These are phyloP conservation scores for Furnarius figulus DNA, from an alignment of 2,113 vertebrate genomes.

Conservation along the genomic window DNA sequence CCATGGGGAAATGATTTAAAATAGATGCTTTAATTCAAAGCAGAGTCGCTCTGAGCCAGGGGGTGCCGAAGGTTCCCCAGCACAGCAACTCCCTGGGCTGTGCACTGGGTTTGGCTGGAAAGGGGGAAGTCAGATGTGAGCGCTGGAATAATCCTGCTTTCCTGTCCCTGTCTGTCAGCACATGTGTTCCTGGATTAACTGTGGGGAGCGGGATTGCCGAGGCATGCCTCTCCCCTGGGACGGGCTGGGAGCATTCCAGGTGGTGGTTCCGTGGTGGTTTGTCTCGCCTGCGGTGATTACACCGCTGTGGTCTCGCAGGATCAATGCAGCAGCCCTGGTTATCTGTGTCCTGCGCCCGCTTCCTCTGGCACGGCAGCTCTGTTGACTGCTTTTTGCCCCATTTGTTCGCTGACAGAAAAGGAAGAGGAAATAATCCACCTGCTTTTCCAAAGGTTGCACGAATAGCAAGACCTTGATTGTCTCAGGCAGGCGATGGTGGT, in stretches of 20 bases:
- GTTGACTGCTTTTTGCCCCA: not conserved
- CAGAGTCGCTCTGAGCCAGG: not conserved
- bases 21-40: constrained; percentile 48
- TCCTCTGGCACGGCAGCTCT: not conserved
- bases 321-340: not conserved
- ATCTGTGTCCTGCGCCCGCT: not conserved
- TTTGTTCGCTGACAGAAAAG: not conserved
- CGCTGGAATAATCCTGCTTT: not conserved
- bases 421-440: constrained; percentile 17
- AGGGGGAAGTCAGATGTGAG: not conserved
- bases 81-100: not conserved
- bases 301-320: not conserved
- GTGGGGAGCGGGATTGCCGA: not conserved
- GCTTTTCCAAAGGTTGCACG: not conserved
- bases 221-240: not conserved
- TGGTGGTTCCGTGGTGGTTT: not conserved
- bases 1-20: not conserved
- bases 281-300: not conserved
- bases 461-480: not conserved
- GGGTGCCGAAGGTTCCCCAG: not conserved
- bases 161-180: not conserved
- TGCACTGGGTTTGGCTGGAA: not conserved
- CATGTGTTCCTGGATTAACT: rapidly evolving
- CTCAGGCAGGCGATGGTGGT: not conserved
- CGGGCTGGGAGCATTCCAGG: not conserved